Base-by-base conservation (phyloP, 2,113 vertebrate genomes). In the Sylvilagus bachmani region DNA sequence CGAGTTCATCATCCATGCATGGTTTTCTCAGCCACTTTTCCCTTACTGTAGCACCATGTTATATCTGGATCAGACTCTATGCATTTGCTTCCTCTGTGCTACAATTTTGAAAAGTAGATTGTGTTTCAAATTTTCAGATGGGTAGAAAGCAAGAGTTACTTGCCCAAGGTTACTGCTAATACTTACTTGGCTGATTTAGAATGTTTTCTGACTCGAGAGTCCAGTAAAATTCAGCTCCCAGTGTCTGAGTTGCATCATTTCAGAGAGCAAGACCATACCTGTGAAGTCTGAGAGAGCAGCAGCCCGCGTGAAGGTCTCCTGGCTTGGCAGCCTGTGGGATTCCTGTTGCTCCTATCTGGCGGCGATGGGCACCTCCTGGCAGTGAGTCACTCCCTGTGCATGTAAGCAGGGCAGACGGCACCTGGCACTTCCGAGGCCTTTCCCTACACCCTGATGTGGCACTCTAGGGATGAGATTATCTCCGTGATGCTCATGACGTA, bases 331-430 rank as follows among this genome's bases (percentile, higher is more conserved):
- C 64, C 44, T 27, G 9, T 62, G 80, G 70, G 62, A 86, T 86
- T 84, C 55, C 38, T 69, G 21, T 61, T 29, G 49, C 89, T 51
- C 55, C 90, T 90, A 91, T 89, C 79, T 80, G 4, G 16, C 44
- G 33, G 25, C 13, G 89, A 64, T 36, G 89, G 62, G 81, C 66
- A 27, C 27, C 49, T 80, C 44, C 53, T 89, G 58, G 85, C 27
- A 70, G 19, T 89, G 91, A 90, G 53, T 92, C 90, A 86, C 29
- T 85, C 75, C n/a, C 36, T 64, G 70, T 58, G 29, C 12, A n/a
- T 79, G 93, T 89, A 70, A 71, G 66, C 69, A 73, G 92, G n/a
- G n/a, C 16, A 29, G 31, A 51, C 25, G 22, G 88, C 49, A 53
- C 31, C 64, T 70, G 62, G 33, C 44, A 49, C 33, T 2, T 79